Conservation (phyloP, 2,888 invertebrate genomes). For the Polydrusus pterygomalis region DNA sequence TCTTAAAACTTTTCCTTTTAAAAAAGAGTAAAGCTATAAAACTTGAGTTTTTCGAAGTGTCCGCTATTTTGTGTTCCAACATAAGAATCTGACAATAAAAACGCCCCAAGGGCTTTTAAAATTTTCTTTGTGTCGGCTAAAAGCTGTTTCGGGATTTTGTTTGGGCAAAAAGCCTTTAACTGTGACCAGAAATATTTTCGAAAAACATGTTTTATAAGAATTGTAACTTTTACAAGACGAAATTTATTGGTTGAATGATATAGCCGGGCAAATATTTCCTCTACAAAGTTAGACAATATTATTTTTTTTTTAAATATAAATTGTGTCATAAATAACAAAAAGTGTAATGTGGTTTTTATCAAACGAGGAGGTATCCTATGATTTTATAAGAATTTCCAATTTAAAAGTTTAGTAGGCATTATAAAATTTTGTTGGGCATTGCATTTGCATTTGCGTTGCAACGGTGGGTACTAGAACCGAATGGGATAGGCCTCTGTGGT, state of each 20-base stretch:
- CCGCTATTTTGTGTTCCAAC: neutral
- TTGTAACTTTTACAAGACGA: neutral
- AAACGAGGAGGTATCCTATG: too few species aligned
- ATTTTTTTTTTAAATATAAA: too few species aligned
- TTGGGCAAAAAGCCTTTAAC: neutral
- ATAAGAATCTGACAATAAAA: conserved; percentile 4
- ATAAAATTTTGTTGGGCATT: too few species aligned
- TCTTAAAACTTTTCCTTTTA: too few species aligned
- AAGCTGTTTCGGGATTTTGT: conserved; percentile 8
- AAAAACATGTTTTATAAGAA: neutral
- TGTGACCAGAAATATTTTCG: neutral
- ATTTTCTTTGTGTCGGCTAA: conserved; percentile 2
- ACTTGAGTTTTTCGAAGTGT: neutral
- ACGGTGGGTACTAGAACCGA: too few species aligned
- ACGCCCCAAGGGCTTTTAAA: neutral
- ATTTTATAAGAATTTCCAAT: too few species aligned
- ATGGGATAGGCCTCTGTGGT: too few species aligned
- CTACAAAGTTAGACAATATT: neutral
- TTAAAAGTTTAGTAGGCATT: too few species aligned
- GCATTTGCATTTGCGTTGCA: too few species aligned
- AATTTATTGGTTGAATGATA: neutral
- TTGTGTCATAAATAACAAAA: too few species aligned
- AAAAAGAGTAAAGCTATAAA: too few species aligned
- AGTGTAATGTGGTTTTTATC: too few species aligned
- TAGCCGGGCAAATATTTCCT: neutral